Base-by-base conservation (phyloP, 2,888 invertebrate genomes). In the Trissoscelio sp. region DNA sequence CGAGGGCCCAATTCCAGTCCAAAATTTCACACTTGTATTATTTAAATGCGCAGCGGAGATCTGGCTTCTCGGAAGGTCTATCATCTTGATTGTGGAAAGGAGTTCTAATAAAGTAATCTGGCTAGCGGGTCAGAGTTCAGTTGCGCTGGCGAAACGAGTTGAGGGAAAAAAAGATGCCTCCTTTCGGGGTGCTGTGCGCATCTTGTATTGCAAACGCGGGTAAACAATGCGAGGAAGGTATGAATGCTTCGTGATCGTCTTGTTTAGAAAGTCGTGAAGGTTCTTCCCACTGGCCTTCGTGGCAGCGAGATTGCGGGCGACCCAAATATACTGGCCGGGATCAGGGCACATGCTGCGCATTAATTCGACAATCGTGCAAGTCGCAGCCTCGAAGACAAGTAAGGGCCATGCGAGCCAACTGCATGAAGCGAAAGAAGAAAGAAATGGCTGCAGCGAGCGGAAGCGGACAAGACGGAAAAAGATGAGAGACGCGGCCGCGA, bases 271-370 rank as follows among this genome's bases (percentile, higher is more conserved):
- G 77, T 67, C 81, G 53, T 80, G 64, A 34, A 66, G 48, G 28
- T 14, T 55, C 46, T 60, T 46, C 48, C 51, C 42, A 12, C 48
- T 78, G 64, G 20, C 55, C 69, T 73, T 73, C 53, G 74, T 53
- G 57, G 48, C n/a, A 57, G 74, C 16, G 31, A 64, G 69, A 60
- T 53, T 70, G 69, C 70, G 55, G 69, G 67, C 70, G 80, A 81
- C 70, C 66, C 57, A 48, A 44, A 77, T 78, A 83, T 85, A 83
- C 85, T 83, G 84, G 80, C 84, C 79, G 18, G 48, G 83, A 81
- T 75, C 78, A 67, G 81, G 84, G 84, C 83, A 84, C 48, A 79
- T 72, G 51, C 78, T 55, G 55, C 62, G 74, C 79, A 82, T 83
- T 80, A 83, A 83, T 80, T 82, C 72, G 78, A 78, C 77, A 78